Conservation (phyloP, 2,113 vertebrate genomes). For the Oophaga pumilio region DNA sequence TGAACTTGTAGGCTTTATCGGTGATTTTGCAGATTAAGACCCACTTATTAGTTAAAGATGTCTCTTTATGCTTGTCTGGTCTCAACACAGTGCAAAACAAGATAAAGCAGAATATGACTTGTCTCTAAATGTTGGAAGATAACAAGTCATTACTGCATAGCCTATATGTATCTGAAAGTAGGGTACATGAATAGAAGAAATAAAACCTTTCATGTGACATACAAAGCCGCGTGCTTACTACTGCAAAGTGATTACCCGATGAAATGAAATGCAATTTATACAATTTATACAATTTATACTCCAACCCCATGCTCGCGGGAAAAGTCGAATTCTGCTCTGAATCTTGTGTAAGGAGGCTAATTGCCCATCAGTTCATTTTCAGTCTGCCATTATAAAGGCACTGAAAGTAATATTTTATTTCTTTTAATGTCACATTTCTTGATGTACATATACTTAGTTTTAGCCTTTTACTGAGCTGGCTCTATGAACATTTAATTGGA, state of each 20-base stretch:
- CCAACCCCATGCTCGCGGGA: neutral
- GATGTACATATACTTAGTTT: conserved; percentile 24
- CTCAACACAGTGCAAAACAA: neutral
- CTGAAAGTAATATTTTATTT: conserved; percentile 44
- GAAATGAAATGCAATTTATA: conserved; percentile 27
- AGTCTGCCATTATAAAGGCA: neutral
- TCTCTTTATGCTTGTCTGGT: neutral
- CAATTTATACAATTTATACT: conserved; percentile 26
- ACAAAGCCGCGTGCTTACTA: neutral
- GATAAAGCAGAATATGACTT: neutral
- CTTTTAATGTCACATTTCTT: conserved; percentile 30
- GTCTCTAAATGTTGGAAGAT: neutral
- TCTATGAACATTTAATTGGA: conserved; percentile 62
- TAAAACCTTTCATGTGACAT: neutral
- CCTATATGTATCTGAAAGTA: neutral
- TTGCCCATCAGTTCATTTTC: conserved; percentile 45
- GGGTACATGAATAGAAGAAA: neutral
- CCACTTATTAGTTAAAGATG: neutral
- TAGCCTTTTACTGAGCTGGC: conserved; percentile 48
- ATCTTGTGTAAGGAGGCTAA: conserved; percentile 3
- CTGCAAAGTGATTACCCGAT: conserved; percentile 7
- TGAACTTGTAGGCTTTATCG: too few relatives aligned
- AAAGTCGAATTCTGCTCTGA: neutral
- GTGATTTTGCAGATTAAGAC: too few relatives aligned
- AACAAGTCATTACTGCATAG: neutral